A percentile compares a stretch with the other conserved stretches of the same genome.
Conservation (phyloP, 64 coral and sea anemone species). For the Acropora tenuis region DNA sequence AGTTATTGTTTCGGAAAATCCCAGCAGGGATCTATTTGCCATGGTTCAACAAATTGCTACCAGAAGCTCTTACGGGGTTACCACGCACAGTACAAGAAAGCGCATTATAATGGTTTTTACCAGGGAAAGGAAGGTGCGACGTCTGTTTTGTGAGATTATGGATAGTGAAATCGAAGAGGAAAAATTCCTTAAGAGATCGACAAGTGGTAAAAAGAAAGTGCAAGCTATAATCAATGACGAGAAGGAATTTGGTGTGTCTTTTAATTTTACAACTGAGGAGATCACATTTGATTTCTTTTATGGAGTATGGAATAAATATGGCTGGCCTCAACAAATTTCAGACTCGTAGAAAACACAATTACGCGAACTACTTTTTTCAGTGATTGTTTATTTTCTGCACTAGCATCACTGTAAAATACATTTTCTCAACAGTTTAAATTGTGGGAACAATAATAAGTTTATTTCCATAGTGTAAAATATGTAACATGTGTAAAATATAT, state of each 20-base stretch:
- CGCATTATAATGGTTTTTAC: conserved; percentile 33
- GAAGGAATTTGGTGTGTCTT: conserved; percentile 20
- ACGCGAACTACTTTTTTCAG: not conserved
- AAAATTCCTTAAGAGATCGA: conserved; percentile 33
- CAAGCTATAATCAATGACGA: conserved; percentile 29
- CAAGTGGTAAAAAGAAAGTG: conserved; percentile 35
- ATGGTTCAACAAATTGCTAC: conserved; percentile 26
- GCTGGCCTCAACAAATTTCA: not conserved
- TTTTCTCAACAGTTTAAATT: conserved; percentile 28
- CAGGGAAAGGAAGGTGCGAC: not conserved
- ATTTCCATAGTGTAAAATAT: not conserved
- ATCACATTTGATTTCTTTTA: conserved; percentile 15
- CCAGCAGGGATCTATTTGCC: conserved; percentile 20
- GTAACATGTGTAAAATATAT: conserved; percentile 8
- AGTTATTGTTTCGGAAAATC: conserved; percentile 29
- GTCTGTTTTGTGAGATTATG: conserved; percentile 27
- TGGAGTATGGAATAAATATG: conserved; percentile 10
- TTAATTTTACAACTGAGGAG: conserved; percentile 6
- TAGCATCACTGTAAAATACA: conserved; percentile 4
- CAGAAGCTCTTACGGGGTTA: conserved; percentile 35
- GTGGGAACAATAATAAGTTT: conserved; percentile 11
- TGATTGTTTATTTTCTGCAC: not conserved
- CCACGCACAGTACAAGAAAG: conserved; percentile 9
- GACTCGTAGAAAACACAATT: not conserved
- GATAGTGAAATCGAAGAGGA: conserved; percentile 20